A percentile compares a stretch with the other conserved stretches of the same genome.
Evolutionary conservation across 2,797 vertebrate genomes (phyloP).

Genomic region (Sparus aurata): DNA sequence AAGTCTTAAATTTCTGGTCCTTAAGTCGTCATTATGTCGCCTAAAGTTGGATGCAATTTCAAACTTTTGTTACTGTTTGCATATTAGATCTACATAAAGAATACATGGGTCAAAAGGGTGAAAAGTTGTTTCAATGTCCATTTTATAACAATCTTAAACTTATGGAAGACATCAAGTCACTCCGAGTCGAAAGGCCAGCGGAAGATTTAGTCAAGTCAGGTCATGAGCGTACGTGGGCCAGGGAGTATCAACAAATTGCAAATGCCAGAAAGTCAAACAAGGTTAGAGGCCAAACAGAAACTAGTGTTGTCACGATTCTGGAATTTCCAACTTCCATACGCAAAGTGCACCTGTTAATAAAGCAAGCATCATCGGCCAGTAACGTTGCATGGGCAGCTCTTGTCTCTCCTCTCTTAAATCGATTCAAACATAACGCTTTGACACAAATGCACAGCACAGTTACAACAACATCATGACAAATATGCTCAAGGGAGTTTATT

Average conservation of each 20-base stretch:
- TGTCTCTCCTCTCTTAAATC: neutral
- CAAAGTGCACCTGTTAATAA: too few species aligned
- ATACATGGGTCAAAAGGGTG: neutral
- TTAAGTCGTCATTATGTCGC: neutral
- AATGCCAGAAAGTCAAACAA: neutral
- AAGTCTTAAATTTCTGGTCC: neutral
- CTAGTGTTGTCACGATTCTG: too few species aligned
- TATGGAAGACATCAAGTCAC: too few species aligned
- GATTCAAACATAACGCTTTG: neutral
- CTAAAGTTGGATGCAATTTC: neutral
- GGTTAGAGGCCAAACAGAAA: neutral
- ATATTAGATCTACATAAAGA: neutral
- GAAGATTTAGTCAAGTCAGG: too few species aligned
- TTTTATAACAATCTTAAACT: too few species aligned
- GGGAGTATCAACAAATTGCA: neutral
- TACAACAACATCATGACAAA: neutral
- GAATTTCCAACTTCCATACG: too few species aligned
- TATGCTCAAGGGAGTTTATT: neutral
- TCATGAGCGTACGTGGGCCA: too few species aligned
- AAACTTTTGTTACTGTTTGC: too few species aligned
- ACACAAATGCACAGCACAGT: neutral
- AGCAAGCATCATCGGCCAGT: neutral
- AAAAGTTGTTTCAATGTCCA: too few species aligned
- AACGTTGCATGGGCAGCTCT: neutral
- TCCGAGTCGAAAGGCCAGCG: too few species aligned